phyloP scores from a whole-genome alignment of 2,888 invertebrate genomes.

The Bellardia pandia region DNA sequence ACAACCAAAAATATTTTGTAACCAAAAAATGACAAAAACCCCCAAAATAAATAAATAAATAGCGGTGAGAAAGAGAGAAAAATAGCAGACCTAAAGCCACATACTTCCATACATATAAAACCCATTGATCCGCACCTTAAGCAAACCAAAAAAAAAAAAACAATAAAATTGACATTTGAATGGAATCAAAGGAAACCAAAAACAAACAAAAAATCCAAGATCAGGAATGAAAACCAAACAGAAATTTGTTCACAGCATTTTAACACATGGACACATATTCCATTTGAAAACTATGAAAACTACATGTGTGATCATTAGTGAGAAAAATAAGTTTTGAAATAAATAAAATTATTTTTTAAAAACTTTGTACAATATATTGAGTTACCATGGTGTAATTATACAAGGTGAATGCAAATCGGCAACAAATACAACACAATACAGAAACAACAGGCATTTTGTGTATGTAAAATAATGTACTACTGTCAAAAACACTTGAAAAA shows the following conservation, averaged over 20 bases:
- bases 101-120: slow-evolving; percentile 9
- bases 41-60: neutral
- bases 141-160: slow-evolving; percentile 26
- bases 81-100: slow-evolving; percentile 31
- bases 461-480: no score
- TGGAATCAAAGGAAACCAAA: slow-evolving; percentile 52
- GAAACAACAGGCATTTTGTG: no score
- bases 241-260: slow-evolving; percentile 54
- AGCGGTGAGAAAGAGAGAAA: neutral
- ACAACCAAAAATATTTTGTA: slow-evolving; percentile 65
- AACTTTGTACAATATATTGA: no score
- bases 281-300: neutral
- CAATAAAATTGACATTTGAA: slow-evolving; percentile 72
- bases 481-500: no score
- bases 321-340: slow-evolving; percentile 64
- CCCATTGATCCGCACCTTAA: slow-evolving; percentile 70
- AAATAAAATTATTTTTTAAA: slow-evolving; percentile 10
- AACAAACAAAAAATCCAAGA: slow-evolving; percentile 47
- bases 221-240: slow-evolving; percentile 32
- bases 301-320: slow-evolving; percentile 64
- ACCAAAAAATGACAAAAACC: slow-evolving; percentile 54
- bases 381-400: no score
- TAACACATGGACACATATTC: slow-evolving; percentile 51
- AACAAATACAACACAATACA: no score
- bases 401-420: no score